Conservation (phyloP, 2,113 vertebrate genomes). For the Cephalophus harveyi region DNA sequence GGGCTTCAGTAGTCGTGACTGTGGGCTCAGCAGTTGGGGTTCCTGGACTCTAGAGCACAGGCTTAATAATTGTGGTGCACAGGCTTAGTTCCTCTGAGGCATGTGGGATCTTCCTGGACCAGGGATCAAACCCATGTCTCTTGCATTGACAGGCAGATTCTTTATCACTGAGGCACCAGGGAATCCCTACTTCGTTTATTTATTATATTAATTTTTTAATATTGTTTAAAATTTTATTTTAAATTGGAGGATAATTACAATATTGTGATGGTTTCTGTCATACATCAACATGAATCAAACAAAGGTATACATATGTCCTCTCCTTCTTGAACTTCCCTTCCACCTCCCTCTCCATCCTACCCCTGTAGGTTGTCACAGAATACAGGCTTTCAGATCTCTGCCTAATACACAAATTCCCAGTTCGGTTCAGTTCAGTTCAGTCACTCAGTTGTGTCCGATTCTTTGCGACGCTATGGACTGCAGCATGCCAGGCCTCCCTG, state of each 20-base stretch:
- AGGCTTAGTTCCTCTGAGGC: not conserved
- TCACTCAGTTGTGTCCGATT: not conserved
- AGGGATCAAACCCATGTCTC: not conserved
- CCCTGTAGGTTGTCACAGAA: not conserved
- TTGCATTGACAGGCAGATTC: not conserved
- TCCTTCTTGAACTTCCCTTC: not conserved
- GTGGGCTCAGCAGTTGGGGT: not conserved
- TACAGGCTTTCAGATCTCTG: not conserved
- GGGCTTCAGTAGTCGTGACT: not conserved
- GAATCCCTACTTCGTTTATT: not conserved
- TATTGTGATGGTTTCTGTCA: not conserved
- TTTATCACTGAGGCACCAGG: not conserved
- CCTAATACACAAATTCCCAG: not conserved
- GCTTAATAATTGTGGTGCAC: not conserved
- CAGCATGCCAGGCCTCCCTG: not conserved
- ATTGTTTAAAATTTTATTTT: not conserved
- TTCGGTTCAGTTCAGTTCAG: not conserved
- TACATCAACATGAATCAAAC: not conserved
- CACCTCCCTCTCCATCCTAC: not conserved
- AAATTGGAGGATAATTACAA: not conserved
- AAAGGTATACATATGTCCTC: not conserved
- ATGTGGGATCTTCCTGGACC: not conserved
- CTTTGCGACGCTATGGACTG: not conserved
- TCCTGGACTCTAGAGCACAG: not conserved
- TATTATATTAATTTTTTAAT: not conserved